These are phyloP conservation scores for Ctenochaetus hawaiiensis DNA, from an alignment of 2,797 vertebrate genomes.

Conservation along the genomic window DNA sequence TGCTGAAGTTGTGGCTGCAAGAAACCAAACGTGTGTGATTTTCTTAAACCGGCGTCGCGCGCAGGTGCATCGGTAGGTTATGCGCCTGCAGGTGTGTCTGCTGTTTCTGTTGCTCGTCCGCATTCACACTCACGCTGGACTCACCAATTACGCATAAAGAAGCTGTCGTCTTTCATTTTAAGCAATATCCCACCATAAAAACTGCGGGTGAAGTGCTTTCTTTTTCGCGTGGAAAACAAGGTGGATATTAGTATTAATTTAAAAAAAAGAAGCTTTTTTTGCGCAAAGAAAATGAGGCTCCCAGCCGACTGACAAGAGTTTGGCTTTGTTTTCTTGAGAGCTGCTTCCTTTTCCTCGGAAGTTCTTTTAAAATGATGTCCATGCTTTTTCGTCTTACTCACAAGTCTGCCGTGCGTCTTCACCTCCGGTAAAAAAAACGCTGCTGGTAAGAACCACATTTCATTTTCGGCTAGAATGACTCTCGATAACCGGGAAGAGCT, in stretches of 20 bases:
- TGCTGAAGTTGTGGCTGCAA: slow-evolving; percentile 24
- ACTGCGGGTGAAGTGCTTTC: background rate
- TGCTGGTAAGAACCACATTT: slow-evolving; percentile 34
- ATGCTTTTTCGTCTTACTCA: slow-evolving; percentile 4
- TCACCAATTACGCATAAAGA: slow-evolving; percentile 26
- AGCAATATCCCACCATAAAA: background rate
- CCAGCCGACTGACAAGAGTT: slow-evolving; percentile 5
- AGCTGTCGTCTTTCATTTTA: background rate
- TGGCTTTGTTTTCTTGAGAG: background rate
- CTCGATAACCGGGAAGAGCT: slow-evolving; percentile 38
- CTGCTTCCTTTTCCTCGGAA: slow-evolving; percentile 13
- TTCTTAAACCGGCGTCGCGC: slow-evolving; percentile 16
- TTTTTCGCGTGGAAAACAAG: slow-evolving; percentile 3
- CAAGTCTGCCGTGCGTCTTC: slow-evolving; percentile 32
- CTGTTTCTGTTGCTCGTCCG: slow-evolving; percentile 23
- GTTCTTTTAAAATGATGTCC: slow-evolving; percentile 36
- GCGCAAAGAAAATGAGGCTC: background rate
- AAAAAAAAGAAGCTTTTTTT: background rate
- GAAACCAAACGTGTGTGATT: slow-evolving; percentile 12
- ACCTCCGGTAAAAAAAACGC: slow-evolving; percentile 26
- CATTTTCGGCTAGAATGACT: slow-evolving; percentile 35
- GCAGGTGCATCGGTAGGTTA: slow-evolving; percentile 51
- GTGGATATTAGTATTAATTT: background rate
- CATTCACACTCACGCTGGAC: slow-evolving; percentile 30
- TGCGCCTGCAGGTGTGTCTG: slow-evolving; percentile 61